Conservation (phyloP, 2,113 vertebrate genomes). For the Jaculus jaculus region DNA sequence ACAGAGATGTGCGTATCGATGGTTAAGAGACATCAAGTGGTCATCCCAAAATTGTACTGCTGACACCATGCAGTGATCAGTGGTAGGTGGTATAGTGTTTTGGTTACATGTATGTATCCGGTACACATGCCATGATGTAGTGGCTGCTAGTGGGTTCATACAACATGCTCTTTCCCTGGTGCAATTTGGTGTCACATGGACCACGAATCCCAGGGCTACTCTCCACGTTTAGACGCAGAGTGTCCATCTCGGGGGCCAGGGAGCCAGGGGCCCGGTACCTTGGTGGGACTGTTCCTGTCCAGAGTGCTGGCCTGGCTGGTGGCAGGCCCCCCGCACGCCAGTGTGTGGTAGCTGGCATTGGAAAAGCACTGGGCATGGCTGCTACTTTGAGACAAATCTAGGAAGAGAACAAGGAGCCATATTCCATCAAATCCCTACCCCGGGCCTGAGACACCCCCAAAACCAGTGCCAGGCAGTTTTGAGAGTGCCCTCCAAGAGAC, state of each 20-base stretch:
- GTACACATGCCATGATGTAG: not conserved
- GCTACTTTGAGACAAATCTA: slow-evolving; percentile 91
- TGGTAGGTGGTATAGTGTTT: not conserved
- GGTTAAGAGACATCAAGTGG: not conserved
- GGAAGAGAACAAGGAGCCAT: slow-evolving; percentile 88
- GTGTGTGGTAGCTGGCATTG: slow-evolving; percentile 96
- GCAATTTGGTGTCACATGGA: not conserved
- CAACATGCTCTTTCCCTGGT: not conserved
- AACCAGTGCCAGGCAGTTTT: not conserved
- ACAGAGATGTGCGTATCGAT: not conserved
- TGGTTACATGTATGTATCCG: not conserved
- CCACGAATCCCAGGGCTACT: not conserved
- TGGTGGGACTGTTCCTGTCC: slow-evolving; percentile 92
- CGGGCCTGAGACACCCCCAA: not conserved
- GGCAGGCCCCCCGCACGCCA: slow-evolving; percentile 92
- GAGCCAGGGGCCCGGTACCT: slow-evolving; percentile 86
- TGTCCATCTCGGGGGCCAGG: not conserved
- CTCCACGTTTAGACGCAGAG: not conserved
- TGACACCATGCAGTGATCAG: not conserved
- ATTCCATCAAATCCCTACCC: slow-evolving; percentile 71
- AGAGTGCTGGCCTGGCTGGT: slow-evolving; percentile 91
- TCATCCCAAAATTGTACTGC: not conserved
- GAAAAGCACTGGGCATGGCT: slow-evolving; percentile 92
- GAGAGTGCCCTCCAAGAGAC: not conserved
- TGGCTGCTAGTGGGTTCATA: not conserved